These are phyloP conservation scores for Sebastes hubbsi DNA, from an alignment of 2,797 vertebrate species.

Conservation along the genomic window DNA sequence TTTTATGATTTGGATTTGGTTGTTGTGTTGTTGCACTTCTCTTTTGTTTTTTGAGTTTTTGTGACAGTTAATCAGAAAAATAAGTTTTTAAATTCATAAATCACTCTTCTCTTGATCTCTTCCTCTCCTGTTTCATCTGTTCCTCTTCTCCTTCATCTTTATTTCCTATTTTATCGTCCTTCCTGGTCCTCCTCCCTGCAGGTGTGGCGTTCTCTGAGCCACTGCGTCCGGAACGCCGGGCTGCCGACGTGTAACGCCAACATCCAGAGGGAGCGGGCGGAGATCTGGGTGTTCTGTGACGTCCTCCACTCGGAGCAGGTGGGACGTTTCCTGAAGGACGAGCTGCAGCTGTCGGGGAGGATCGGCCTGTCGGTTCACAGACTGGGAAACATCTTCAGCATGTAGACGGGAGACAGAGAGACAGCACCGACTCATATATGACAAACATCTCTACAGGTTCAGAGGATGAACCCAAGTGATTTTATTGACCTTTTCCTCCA, in stretches of 20 bases:
- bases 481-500: no score
- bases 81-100: background rate
- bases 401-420: conserved; percentile 62
- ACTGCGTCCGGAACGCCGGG: conserved; percentile 70
- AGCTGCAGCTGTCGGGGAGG: conserved; percentile 84
- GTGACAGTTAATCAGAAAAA: no score
- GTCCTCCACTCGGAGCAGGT: conserved; percentile 88
- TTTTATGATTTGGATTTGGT: background rate
- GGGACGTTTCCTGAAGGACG: conserved; percentile 84
- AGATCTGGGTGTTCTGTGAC: conserved; percentile 97
- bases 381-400: conserved; percentile 85
- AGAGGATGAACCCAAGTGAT: no score
- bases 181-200: conserved; percentile 6
- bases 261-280: conserved; percentile 84
- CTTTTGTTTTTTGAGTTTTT: no score
- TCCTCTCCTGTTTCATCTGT: background rate
- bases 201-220: conserved; percentile 85
- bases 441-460: background rate
- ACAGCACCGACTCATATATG: background rate
- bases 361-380: conserved; percentile 86
- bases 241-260: conserved; percentile 92
- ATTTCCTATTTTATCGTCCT: background rate
- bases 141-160: background rate
- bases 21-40: background rate
- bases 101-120: background rate